These are phyloP conservation scores for Neodiprion pinetum DNA, from an alignment of 1,140 invertebrate genomes.

Conservation along the genomic window DNA sequence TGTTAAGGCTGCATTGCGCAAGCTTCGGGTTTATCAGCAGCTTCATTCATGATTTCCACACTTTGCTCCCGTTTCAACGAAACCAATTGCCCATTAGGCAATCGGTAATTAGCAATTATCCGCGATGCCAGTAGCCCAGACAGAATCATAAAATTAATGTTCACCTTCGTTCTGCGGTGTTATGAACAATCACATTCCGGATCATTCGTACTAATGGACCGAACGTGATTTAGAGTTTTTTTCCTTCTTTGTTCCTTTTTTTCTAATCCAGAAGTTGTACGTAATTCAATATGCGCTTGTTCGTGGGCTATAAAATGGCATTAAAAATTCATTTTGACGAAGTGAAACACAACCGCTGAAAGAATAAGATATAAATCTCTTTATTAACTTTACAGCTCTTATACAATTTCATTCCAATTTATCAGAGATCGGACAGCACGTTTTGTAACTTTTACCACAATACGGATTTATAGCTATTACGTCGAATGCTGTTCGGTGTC, in stretches of 20 bases:
- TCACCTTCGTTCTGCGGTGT: background rate
- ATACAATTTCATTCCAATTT: background rate
- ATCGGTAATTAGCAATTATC: conserved; percentile 36
- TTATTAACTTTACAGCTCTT: background rate
- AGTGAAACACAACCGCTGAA: no score
- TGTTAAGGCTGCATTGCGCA: background rate
- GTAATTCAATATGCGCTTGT: no score
- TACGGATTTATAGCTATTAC: no score
- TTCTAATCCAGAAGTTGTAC: no score
- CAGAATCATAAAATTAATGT: background rate
- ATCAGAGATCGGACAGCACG: background rate
- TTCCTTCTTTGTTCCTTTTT: background rate
- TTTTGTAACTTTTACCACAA: background rate
- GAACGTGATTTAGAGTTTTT: background rate
- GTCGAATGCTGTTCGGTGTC: background rate
- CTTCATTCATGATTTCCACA: conserved; percentile 19
- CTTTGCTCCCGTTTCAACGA: conserved; percentile 40
- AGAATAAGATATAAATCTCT: no score
- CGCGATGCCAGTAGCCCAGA: background rate
- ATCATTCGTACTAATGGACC: background rate
- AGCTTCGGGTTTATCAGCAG: background rate
- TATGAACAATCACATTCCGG: background rate
- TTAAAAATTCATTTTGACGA: no score
- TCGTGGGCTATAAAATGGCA: no score
- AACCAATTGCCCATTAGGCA: conserved; percentile 33